Evolutionary conservation across 2,113 vertebrate genomes (phyloP), one percentile per base, ranked within the genome.

Genomic region (Pygoscelis adeliae): DNA sequence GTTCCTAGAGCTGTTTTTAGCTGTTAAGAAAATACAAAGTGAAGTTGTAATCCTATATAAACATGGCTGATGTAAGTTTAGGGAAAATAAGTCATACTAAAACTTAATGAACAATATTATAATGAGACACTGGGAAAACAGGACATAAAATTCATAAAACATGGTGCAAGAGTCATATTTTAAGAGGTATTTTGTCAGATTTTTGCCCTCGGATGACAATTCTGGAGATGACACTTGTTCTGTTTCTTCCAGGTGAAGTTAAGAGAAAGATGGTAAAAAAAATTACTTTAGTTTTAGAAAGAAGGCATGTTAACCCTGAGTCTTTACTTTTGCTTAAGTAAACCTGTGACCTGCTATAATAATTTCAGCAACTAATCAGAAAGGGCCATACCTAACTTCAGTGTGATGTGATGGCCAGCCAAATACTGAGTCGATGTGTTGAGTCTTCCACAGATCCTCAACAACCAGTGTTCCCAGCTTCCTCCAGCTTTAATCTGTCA

Each of bases 301-400:
- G 10, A 71, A 25, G 2, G 1, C 3, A 0, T 22, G 5, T 20
- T 84, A 78, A 26, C 1, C 11, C n/a, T 59, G 8, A 1, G 12
- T 66, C 25, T 65, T 61, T 34, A 15, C 9, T 58, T 89, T 73
- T 71, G 9, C 8, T 53, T 27, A 44, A 66, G 25, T 11, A 42
- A 58, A 58, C 3, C 1, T 30, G 1, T 47, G 18, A 44, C 3
- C 16, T 85, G 17, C 21, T 40, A 9, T 3, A 61, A 13, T 53
- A 22, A 49, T 56, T 81, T n/a, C 27, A 71, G 22, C 6, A 84
- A 22, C 5, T 29, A 42, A 44, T 30, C 9, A 29, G n/a, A 66
- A 90, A 36, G 10, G 22, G 11, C 7, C 11, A 23, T 20, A 26
- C 4, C 1, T 29, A 29, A n/a, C 5, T 32, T 59, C 26, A 63